Evolutionary conservation across 2,888 invertebrate species (phyloP).

Genomic region (Orthosia gracilis): DNA sequence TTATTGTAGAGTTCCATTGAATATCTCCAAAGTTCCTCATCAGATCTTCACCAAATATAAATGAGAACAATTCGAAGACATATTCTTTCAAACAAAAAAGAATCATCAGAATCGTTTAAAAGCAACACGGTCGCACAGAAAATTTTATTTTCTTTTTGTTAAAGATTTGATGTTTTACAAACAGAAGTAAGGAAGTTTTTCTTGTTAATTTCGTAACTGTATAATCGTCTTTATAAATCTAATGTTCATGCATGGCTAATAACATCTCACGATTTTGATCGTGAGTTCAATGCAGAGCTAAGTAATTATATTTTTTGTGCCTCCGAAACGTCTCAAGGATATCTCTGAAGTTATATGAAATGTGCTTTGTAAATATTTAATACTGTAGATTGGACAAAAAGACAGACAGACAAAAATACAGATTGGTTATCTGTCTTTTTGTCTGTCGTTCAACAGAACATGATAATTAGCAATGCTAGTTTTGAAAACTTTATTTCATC

Average conservation of each 20-base stretch:
- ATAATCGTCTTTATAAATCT: not conserved
- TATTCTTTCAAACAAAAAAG: too few relatives aligned
- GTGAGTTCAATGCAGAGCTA: not conserved
- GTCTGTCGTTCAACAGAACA: not conserved
- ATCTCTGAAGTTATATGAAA: not conserved
- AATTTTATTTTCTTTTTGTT: too few relatives aligned
- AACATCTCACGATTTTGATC: not conserved
- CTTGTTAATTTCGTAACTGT: not conserved
- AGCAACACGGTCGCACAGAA: too few relatives aligned
- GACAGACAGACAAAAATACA: too few relatives aligned
- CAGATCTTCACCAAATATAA: too few relatives aligned
- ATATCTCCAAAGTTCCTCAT: too few relatives aligned
- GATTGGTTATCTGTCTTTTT: not conserved
- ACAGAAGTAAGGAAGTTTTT: too few relatives aligned
- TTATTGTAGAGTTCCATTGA: too few relatives aligned
- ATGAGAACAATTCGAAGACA: too few relatives aligned
- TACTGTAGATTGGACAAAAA: not conserved
- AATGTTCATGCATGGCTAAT: not conserved
- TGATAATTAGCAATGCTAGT: not conserved
- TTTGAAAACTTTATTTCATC: too few relatives aligned
- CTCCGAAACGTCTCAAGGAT: constrained; percentile 16
- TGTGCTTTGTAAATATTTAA: constrained; percentile 7
- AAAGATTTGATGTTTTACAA: too few relatives aligned
- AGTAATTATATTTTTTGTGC: constrained; percentile 20
- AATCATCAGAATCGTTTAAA: too few relatives aligned